phyloP scores from a whole-genome alignment of 2,888 invertebrate species.

The Callyntrura guangdongensis region DNA sequence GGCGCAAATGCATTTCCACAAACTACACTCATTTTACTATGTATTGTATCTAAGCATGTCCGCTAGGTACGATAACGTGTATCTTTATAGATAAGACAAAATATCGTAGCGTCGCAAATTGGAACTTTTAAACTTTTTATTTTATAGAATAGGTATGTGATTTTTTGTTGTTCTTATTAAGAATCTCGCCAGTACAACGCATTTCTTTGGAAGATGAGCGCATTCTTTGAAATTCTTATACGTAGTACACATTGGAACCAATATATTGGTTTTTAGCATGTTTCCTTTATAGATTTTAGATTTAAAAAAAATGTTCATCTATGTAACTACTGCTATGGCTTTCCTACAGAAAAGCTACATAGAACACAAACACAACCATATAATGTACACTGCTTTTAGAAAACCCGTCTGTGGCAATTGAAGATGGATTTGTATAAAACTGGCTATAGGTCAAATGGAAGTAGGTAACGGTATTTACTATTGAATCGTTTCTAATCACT shows the following conservation, averaged over 20 bases:
- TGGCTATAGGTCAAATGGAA: background rate
- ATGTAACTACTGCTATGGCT: conserved; percentile 4
- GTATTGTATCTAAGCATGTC: too few relatives aligned
- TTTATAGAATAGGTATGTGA: background rate
- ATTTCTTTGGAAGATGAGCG: conserved; percentile 64
- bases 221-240: conserved; percentile 71
- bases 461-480: conserved; percentile 5
- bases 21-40: background rate
- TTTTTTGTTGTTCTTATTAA: background rate
- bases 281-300: too few relatives aligned
- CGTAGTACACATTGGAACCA: conserved; percentile 55
- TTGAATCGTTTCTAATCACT: background rate
- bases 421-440: background rate
- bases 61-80: background rate
- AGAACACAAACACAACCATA: background rate
- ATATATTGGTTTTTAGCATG: conserved; percentile 47
- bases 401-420: background rate
- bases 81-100: background rate
- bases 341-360: conserved; percentile 1
- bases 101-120: conserved; percentile 7
- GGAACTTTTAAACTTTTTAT: conserved; percentile 11
- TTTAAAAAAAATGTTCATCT: conserved; percentile 58
- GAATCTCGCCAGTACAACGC: background rate
- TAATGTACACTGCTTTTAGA: background rate
- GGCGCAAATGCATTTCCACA: background rate